Evolutionary conservation across 1,140 invertebrate species (phyloP).

Genomic region (Monochamus saltuarius): DNA sequence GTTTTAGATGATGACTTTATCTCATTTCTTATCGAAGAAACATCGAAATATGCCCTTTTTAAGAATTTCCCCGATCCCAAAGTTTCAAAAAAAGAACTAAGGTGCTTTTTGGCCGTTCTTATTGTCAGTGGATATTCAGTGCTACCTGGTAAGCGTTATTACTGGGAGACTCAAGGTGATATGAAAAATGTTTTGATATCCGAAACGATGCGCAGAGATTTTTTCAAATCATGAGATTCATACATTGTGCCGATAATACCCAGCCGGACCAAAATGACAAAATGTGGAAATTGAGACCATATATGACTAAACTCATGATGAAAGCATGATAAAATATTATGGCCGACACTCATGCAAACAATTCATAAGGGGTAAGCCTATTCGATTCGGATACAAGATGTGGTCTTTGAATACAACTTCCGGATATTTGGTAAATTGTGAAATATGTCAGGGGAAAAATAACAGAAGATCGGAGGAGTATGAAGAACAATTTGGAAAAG

Average conservation of each 20-base stretch:
- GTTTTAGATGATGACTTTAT: background rate
- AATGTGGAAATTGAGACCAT: conserved; percentile 27
- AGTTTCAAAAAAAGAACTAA: conserved; percentile 29
- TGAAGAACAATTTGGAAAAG: conserved; percentile 32
- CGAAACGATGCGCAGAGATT: conserved; percentile 42
- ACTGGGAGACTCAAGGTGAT: conserved; percentile 45
- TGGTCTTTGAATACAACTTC: conserved; percentile 25
- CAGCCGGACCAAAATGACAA: conserved; percentile 22
- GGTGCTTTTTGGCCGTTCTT: conserved; percentile 42
- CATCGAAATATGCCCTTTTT: conserved; percentile 9
- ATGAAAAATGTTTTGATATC: conserved; percentile 36
- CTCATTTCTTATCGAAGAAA: background rate
- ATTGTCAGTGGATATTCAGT: conserved; percentile 44
- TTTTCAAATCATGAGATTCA: conserved; percentile 41
- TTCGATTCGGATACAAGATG: conserved; percentile 34
- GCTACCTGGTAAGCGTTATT: conserved; percentile 37
- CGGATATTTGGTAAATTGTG: conserved; percentile 36
- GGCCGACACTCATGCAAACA: conserved; percentile 39
- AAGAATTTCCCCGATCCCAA: conserved; percentile 8
- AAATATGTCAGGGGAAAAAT: conserved; percentile 39
- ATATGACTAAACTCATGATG: conserved; percentile 31
- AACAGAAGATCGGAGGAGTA: conserved; percentile 8
- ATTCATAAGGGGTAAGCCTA: conserved; percentile 36
- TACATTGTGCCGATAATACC: conserved; percentile 40
- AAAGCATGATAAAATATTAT: conserved; percentile 42